Evolutionary conservation across 2,797 vertebrate genomes (phyloP).

Genomic region (Sorex maritimensis): DNA sequence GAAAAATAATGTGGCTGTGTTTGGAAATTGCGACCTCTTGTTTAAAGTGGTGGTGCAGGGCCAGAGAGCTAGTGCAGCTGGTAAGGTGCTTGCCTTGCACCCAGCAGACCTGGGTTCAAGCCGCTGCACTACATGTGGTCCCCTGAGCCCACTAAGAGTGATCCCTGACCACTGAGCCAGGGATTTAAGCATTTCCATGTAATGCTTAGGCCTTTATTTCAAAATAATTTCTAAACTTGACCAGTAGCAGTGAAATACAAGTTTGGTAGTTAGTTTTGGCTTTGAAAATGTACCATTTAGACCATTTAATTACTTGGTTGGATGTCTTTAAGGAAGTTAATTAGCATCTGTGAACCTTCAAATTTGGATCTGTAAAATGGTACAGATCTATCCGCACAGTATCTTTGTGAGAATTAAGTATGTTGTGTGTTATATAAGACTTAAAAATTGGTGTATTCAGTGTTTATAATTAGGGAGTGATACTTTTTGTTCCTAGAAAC

Average conservation of each 20-base stretch:
- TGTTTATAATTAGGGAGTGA: neutral
- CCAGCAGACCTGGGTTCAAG: neutral
- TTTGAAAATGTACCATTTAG: neutral
- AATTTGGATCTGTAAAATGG: conserved; percentile 39
- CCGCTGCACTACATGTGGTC: neutral
- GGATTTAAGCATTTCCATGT: neutral
- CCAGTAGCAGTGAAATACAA: conserved; percentile 7
- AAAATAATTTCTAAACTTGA: conserved; percentile 19
- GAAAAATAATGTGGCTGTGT: conserved; percentile 51
- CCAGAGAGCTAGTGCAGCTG: no score
- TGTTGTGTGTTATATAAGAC: neutral
- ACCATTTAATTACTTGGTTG: neutral
- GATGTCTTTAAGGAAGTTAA: conserved; percentile 54
- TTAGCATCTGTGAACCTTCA: neutral
- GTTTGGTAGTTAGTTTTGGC: neutral
- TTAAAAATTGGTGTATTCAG: neutral
- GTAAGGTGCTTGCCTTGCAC: neutral
- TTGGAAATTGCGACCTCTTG: conserved; percentile 21
- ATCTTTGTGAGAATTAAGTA: conserved; percentile 49
- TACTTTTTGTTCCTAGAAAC: neutral
- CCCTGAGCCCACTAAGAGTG: no score
- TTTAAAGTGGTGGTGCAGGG: no score
- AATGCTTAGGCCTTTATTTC: neutral
- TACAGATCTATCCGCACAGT: neutral
- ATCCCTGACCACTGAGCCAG: no score